These are phyloP conservation scores for Rhinogobio ventralis DNA, from an alignment of 2,797 vertebrate species.

Conservation along the genomic window DNA sequence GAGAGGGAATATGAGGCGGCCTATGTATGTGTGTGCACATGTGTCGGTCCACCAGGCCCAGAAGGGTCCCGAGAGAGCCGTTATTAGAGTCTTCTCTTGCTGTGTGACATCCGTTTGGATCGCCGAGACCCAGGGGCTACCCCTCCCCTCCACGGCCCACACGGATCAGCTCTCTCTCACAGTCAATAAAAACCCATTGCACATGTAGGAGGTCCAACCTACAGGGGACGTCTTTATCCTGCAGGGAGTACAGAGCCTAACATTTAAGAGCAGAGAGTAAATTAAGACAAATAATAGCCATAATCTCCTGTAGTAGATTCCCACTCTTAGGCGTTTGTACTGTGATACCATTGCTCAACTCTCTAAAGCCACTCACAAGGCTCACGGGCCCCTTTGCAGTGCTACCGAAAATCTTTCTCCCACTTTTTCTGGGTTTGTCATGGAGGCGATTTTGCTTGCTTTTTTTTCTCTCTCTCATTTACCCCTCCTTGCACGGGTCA, in stretches of 20 bases:
- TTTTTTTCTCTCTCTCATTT: constrained; percentile 7
- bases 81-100: constrained; percentile 60
- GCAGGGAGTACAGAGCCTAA: constrained; percentile 50
- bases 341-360: constrained; percentile 24
- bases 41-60: constrained; percentile 54
- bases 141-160: constrained; percentile 42
- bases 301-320: constrained; percentile 45
- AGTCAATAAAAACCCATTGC: constrained; percentile 58
- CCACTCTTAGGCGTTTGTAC: constrained; percentile 7
- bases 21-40: constrained; percentile 45
- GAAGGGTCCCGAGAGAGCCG: constrained; percentile 59
- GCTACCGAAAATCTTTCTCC: not conserved
- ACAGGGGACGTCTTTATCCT: constrained; percentile 56
- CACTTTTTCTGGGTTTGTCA: not conserved
- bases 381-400: not conserved
- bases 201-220: constrained; percentile 53
- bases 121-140: constrained; percentile 51
- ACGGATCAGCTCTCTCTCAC: constrained; percentile 49
- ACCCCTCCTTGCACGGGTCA: constrained; percentile 44
- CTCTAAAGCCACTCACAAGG: constrained; percentile 18
- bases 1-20: constrained; percentile 56
- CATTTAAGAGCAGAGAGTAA: constrained; percentile 55
- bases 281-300: constrained; percentile 64
- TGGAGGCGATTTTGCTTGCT: not conserved
- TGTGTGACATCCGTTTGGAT: constrained; percentile 63